phyloP scores from a whole-genome alignment of 2,888 invertebrate genomes.

The Rugalucina vietnamica region DNA sequence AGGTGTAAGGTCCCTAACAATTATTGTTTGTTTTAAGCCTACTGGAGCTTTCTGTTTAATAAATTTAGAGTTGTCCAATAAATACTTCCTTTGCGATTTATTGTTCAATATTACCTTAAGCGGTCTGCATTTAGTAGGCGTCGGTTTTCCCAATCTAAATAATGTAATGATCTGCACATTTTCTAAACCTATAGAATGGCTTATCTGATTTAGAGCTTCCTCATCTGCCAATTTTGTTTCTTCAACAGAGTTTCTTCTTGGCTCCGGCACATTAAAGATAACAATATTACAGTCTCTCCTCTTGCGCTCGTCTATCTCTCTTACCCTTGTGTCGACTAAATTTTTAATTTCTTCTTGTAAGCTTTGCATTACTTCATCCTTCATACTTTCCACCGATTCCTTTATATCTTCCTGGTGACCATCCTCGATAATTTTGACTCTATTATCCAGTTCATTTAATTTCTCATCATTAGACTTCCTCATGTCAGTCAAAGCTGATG shows the following conservation, averaged over 20 bases:
- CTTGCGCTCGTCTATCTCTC: neutral
- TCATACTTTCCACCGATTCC: neutral
- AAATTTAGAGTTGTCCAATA: neutral
- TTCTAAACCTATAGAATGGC: neutral
- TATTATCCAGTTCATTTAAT: neutral
- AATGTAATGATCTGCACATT: neutral
- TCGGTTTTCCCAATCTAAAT: neutral
- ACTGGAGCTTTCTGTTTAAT: neutral
- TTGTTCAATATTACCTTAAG: neutral
- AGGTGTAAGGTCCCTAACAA: neutral
- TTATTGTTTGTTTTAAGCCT: neutral
- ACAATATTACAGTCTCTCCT: neutral
- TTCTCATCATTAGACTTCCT: too few species aligned
- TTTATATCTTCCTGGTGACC: neutral
- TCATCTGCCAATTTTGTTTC: neutral
- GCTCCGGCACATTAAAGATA: neutral
- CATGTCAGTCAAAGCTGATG: neutral
- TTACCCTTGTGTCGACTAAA: neutral
- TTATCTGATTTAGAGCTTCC: neutral
- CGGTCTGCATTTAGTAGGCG: neutral
- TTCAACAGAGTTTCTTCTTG: neutral
- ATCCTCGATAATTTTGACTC: neutral
- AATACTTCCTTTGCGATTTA: neutral
- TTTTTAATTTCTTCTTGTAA: neutral
- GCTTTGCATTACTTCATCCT: neutral